Evolutionary conservation across 2,113 vertebrate species (phyloP).

Genomic region (Sclerurus mexicanus): DNA sequence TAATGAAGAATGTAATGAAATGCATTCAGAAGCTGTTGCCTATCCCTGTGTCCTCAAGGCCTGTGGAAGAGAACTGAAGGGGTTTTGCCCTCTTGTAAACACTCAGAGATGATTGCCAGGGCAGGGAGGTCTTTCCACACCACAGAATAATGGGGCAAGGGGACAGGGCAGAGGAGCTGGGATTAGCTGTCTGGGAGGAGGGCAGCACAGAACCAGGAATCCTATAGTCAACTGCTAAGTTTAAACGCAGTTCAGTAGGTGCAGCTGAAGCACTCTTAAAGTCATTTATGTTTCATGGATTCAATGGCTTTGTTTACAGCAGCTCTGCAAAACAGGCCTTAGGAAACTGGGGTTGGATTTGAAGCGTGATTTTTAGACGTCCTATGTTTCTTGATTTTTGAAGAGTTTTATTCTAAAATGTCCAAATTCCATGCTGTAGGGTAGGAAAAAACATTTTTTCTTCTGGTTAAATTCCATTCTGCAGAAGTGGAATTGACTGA

Average conservation of each 20-base stretch:
- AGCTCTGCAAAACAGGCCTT: not conserved
- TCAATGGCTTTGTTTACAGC: not conserved
- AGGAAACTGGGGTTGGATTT: not conserved
- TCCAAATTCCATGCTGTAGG: not conserved
- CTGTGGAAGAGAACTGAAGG: not conserved
- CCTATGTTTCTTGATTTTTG: not conserved
- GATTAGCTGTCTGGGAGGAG: not conserved
- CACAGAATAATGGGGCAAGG: not conserved
- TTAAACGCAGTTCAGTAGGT: not conserved
- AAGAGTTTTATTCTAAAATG: not conserved
- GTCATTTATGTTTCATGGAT: not conserved
- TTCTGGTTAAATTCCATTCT: not conserved
- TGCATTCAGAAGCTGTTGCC: not conserved
- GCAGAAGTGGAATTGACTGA: not conserved
- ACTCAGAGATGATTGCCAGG: not conserved
- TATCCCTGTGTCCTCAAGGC: not conserved
- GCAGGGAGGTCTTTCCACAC: not conserved
- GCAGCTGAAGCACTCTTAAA: not conserved
- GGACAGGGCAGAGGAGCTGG: not conserved
- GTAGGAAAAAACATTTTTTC: not conserved
- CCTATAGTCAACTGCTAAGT: not conserved
- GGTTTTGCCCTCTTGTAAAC: not conserved
- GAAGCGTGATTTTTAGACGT: not conserved
- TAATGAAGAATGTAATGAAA: not conserved
- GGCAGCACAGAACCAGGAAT: not conserved